Evolutionary conservation across 2,888 invertebrate species (phyloP).

Genomic region (Leucophenga montana): DNA sequence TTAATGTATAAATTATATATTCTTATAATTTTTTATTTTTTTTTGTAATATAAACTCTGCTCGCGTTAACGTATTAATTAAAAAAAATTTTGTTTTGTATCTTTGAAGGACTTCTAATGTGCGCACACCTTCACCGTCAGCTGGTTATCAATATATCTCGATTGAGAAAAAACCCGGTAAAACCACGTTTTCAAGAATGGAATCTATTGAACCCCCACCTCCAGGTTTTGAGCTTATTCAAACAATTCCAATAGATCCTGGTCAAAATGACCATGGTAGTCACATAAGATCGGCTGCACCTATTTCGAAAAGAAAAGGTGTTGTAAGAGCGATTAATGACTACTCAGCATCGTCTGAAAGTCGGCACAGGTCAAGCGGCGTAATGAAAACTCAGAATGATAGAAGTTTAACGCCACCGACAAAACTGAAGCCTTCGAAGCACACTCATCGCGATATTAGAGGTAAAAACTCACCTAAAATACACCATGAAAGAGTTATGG

Average conservation of each 20-base stretch:
- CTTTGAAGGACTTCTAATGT: constrained; percentile 13
- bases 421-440: constrained; percentile 40
- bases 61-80: too few species aligned
- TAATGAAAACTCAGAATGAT: constrained; percentile 4
- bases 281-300: constrained; percentile 38
- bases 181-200: constrained; percentile 35
- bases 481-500: background rate
- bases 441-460: constrained; percentile 29
- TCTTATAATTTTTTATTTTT: too few species aligned
- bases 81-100: background rate
- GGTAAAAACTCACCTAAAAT: background rate
- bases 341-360: background rate
- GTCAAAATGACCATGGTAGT: background rate
- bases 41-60: too few species aligned
- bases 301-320: constrained; percentile 45
- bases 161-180: constrained; percentile 32
- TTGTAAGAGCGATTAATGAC: constrained; percentile 29
- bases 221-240: constrained; percentile 62
- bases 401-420: constrained; percentile 52
- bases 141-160: constrained; percentile 31
- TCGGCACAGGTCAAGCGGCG: background rate
- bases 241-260: constrained; percentile 35
- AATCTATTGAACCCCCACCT: constrained; percentile 60
- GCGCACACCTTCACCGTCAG: constrained; percentile 47
- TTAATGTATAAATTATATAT: too few species aligned